A percentile compares a stretch with the other conserved stretches of the same genome.
Conservation (phyloP, 2,888 invertebrate genomes). For the Cryptops parisi region DNA sequence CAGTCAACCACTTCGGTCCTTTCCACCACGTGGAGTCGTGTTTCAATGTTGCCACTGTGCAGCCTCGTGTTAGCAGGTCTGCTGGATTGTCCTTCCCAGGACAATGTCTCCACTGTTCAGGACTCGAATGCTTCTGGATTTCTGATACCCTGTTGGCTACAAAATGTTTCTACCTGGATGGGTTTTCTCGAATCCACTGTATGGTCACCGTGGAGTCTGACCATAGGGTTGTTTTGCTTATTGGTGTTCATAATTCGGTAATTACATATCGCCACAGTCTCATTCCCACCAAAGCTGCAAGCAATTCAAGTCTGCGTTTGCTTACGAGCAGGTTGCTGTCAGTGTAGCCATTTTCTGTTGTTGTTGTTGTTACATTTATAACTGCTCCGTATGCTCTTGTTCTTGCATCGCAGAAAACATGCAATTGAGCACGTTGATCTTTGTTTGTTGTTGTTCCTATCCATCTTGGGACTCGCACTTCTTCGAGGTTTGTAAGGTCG, state of each 20-base stretch:
- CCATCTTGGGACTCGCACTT: background rate
- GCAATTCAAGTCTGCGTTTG: too few relatives aligned
- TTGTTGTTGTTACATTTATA: background rate
- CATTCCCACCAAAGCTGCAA: background rate
- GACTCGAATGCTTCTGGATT: background rate
- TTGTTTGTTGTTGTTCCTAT: background rate
- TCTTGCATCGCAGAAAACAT: background rate
- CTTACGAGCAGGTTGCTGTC: too few relatives aligned
- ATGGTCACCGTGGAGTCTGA: background rate
- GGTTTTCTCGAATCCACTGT: background rate
- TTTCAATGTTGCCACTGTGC: background rate
- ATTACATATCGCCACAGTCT: background rate
- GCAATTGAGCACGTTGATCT: background rate
- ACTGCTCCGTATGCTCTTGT: background rate
- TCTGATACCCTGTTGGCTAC: background rate
- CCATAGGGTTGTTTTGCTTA: background rate
- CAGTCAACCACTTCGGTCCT: background rate
- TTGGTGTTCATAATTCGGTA: background rate
- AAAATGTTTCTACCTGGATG: too few relatives aligned
- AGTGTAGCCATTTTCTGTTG: background rate
- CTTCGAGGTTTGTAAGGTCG: background rate
- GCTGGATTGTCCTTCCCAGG: conserved; percentile 1
- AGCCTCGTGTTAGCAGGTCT: background rate
- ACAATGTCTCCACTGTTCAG: background rate
- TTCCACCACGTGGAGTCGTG: background rate